Evolutionary conservation across 2,797 vertebrate species (phyloP).

Genomic region (Phataginus tricuspis): DNA sequence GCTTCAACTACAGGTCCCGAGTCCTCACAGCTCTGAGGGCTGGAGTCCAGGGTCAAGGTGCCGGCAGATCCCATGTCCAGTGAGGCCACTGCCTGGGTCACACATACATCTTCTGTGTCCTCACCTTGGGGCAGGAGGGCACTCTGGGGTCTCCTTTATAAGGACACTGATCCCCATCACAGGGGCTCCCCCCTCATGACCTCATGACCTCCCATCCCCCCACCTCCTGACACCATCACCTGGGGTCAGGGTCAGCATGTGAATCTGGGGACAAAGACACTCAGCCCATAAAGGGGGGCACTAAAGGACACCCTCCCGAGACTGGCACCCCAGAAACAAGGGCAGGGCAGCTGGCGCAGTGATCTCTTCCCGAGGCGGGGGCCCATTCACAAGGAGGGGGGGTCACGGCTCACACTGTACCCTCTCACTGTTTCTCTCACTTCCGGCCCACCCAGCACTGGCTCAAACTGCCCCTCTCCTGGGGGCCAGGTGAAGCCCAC

Average conservation of each 20-base stretch:
- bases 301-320: neutral
- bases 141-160: neutral
- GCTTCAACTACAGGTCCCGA: neutral
- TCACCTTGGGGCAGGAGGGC: too few relatives aligned
- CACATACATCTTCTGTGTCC: neutral
- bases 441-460: conserved; percentile 37
- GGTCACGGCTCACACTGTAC: neutral
- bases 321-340: conserved; percentile 49
- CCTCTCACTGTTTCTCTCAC: too few relatives aligned
- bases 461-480: conserved; percentile 65
- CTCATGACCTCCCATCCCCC: neutral
- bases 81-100: neutral
- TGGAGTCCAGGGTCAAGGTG: neutral
- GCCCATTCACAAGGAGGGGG: neutral
- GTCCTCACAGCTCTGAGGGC: neutral
- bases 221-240: neutral
- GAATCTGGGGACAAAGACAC: neutral
- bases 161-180: neutral
- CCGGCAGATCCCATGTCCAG: neutral
- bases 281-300: too few relatives aligned
- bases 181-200: neutral
- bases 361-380: conserved; percentile 51
- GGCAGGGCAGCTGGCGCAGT: conserved; percentile 31
- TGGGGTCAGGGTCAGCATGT: neutral
- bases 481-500: conserved; percentile 76